These are phyloP conservation scores for Xiphorhynchus elegans DNA, from an alignment of 2,113 vertebrate species.

Conservation along the genomic window DNA sequence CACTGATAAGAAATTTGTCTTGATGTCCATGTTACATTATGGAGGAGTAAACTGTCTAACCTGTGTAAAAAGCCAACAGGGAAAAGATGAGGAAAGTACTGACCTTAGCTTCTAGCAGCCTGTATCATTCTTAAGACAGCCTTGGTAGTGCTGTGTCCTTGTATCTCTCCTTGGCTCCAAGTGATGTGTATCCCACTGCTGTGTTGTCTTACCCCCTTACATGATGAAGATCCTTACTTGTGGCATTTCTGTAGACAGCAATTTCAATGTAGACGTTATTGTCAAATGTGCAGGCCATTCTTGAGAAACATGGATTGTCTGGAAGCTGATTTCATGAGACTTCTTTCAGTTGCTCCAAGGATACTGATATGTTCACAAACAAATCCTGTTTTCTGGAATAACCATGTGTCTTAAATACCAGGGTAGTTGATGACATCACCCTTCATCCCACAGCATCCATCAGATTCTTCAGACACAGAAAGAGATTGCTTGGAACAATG, in stretches of 20 bases:
- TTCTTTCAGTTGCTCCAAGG: background rate
- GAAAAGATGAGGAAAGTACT: background rate
- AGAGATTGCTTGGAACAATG: background rate
- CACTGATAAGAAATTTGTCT: background rate
- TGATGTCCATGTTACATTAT: background rate
- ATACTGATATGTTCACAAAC: background rate
- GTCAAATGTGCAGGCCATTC: background rate
- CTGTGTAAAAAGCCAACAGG: background rate
- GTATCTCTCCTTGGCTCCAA: background rate
- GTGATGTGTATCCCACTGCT: background rate
- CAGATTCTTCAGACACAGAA: background rate
- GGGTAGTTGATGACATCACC: rapidly evolving
- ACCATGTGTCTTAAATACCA: background rate
- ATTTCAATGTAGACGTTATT: background rate
- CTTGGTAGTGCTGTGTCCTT: background rate
- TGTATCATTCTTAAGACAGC: background rate
- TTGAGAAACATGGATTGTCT: background rate
- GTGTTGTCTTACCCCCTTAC: background rate
- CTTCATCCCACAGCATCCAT: background rate
- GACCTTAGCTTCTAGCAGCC: background rate
- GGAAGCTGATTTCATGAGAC: background rate
- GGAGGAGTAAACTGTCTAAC: background rate
- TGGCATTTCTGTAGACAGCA: background rate
- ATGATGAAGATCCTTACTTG: background rate
- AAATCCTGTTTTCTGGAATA: background rate